A percentile compares a stretch with the other conserved stretches of the same genome.
These are phyloP conservation scores for Exocentrus adspersus DNA, from an alignment of 2,888 invertebrate genomes.

Conservation along the genomic window DNA sequence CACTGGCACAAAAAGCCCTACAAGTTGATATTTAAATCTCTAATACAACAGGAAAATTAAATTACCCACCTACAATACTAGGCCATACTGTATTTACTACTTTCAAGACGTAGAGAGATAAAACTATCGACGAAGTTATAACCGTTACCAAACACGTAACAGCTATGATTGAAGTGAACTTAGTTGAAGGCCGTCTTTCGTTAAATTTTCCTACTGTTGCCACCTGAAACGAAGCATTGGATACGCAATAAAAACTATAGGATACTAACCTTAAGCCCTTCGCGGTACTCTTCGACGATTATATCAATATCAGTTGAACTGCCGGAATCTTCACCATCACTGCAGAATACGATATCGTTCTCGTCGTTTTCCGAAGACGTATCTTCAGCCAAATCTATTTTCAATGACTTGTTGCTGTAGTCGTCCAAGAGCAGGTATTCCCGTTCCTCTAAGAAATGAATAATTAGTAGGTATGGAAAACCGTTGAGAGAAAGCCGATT, in stretches of 20 bases:
- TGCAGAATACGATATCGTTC: slow-evolving; percentile 52
- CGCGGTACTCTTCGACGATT: slow-evolving; percentile 80
- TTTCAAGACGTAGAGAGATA: slow-evolving; percentile 52
- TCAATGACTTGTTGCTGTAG: slow-evolving; percentile 61
- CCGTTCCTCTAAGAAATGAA: slow-evolving; percentile 61
- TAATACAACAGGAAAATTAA: not conserved
- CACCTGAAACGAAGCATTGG: slow-evolving; percentile 50
- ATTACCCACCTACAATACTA: slow-evolving; percentile 49
- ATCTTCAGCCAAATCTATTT: slow-evolving; percentile 52
- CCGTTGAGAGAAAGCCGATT: too few species aligned
- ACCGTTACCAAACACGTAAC: slow-evolving; percentile 50
- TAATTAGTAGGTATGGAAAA: too few species aligned
- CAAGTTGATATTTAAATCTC: slow-evolving; percentile 50
- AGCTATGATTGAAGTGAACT: slow-evolving; percentile 53
- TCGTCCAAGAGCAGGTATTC: slow-evolving; percentile 71
- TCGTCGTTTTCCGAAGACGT: slow-evolving; percentile 58
- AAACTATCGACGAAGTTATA: slow-evolving; percentile 48
- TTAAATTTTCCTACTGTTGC: slow-evolving; percentile 56
- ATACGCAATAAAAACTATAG: not conserved
- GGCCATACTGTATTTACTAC: slow-evolving; percentile 51
- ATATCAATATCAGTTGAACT: slow-evolving; percentile 82
- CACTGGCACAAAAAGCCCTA: slow-evolving; percentile 67
- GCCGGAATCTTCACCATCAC: slow-evolving; percentile 65
- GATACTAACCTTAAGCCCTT: slow-evolving; percentile 69
- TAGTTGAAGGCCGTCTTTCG: slow-evolving; percentile 52